Percentiles rank a stretch among this genome's conserved stretches.
phyloP scores from a whole-genome alignment of 37 sponge, comb jelly and placozoan genomes.

The Bolinopsis microptera region DNA sequence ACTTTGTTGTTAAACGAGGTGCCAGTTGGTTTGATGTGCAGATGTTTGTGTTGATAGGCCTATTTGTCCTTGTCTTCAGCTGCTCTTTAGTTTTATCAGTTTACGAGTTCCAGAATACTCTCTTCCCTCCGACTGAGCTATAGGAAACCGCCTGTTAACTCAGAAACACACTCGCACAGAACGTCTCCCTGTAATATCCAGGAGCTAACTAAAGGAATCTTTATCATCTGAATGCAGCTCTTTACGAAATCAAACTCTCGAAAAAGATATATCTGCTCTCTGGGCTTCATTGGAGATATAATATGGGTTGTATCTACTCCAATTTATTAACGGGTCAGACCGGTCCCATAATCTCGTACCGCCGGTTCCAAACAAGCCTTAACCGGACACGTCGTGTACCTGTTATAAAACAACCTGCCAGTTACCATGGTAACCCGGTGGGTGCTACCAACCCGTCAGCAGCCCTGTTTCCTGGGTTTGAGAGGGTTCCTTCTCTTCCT shows the following conservation, averaged over 20 bases:
- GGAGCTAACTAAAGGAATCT: not conserved
- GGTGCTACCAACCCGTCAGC: not conserved
- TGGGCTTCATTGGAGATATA: not conserved
- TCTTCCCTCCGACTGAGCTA: not conserved
- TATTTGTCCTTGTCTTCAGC: constrained; percentile 6
- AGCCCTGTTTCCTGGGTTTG: not conserved
- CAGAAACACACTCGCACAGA: too few species aligned
- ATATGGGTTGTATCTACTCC: constrained; percentile 2
- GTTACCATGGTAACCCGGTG: not conserved
- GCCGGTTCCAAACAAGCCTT: not conserved
- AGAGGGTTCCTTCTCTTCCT: not conserved
- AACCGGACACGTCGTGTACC: not conserved
- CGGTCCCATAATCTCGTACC: not conserved
- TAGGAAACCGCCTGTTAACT: not conserved
- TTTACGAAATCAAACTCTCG: too few species aligned
- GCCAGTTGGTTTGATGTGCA: too few species aligned
- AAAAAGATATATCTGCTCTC: not conserved
- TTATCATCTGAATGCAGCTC: not conserved
- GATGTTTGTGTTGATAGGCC: not conserved
- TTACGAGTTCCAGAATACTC: not conserved
- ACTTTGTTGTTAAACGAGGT: too few species aligned
- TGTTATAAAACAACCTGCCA: not conserved
- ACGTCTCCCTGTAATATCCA: not conserved
- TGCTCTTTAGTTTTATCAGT: not conserved
- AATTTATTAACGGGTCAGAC: not conserved